These are phyloP conservation scores for Chrysogorgia sp. DNA, from an alignment of 92 coral and sea anemone genomes.

Conservation along the genomic window DNA sequence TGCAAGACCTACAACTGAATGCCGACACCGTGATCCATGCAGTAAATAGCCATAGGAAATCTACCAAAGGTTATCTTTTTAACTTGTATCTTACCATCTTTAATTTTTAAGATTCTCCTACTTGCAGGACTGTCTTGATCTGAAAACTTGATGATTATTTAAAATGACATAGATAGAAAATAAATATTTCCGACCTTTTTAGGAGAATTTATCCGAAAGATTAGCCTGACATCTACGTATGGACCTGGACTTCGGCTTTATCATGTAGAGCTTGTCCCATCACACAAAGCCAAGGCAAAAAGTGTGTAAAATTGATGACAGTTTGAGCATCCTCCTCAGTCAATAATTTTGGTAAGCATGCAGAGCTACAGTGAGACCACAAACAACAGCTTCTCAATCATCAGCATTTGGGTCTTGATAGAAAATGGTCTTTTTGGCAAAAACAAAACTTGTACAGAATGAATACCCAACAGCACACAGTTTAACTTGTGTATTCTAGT, in stretches of 20 bases:
- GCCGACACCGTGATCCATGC: constrained; percentile 73
- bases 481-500: too few species aligned
- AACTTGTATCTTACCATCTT: not conserved
- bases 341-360: too few species aligned
- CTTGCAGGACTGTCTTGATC: too few species aligned
- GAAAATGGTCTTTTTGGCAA: too few species aligned
- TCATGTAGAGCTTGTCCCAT: constrained; percentile 63
- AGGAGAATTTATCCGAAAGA: constrained; percentile 81
- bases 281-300: constrained; percentile 57
- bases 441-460: too few species aligned
- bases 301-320: constrained; percentile 56
- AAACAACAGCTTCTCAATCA: too few species aligned
- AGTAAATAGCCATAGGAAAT: constrained; percentile 62
- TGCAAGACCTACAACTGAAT: constrained; percentile 72
- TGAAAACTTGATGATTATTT: not conserved
- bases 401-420: too few species aligned
- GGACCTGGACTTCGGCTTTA: constrained; percentile 77
- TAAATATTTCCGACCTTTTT: not conserved
- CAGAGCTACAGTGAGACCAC: too few species aligned
- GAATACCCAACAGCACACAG: too few species aligned
- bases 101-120: too few species aligned
- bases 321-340: too few species aligned
- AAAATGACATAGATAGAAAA: not conserved
- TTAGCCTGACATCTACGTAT: constrained; percentile 74
- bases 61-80: constrained; percentile 70